Percentiles rank a stretch among this genome's conserved stretches.
phyloP scores from a whole-genome alignment of 2,113 vertebrate species.

The Scomber japonicus region DNA sequence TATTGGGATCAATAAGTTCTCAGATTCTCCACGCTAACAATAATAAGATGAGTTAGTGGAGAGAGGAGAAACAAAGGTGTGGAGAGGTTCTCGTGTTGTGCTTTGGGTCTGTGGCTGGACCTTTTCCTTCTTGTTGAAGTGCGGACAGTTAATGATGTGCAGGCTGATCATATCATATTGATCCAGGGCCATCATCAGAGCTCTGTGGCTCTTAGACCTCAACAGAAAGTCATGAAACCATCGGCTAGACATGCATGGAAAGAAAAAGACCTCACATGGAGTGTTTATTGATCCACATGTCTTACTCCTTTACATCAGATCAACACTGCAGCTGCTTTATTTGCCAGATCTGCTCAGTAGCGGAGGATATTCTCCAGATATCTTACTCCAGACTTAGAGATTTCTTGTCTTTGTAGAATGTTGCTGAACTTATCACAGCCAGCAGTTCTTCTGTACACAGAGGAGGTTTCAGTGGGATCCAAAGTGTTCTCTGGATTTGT shows the following conservation, averaged over 20 bases:
- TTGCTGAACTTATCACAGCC: background rate
- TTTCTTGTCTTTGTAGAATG: background rate
- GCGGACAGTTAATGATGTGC: conserved; percentile 31
- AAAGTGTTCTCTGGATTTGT: background rate
- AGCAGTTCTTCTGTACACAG: background rate
- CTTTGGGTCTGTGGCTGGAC: conserved; percentile 7
- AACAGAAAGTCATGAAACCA: conserved; percentile 7
- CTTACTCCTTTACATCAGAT: conserved; percentile 4
- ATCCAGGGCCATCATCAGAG: conserved; percentile 7
- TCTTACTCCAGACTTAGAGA: background rate
- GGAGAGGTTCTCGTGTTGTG: background rate
- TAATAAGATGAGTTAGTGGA: conserved; percentile 52
- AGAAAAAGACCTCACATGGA: conserved; percentile 11
- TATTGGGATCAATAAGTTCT: conserved; percentile 81
- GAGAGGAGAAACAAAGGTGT: conserved; percentile 18
- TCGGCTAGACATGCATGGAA: background rate
- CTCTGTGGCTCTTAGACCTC: conserved; percentile 19
- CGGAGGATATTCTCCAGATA: background rate
- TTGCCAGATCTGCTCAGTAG: background rate
- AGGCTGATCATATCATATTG: conserved; percentile 36
- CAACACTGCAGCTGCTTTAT: background rate
- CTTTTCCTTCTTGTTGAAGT: background rate
- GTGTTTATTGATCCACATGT: background rate
- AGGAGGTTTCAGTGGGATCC: too few relatives aligned
- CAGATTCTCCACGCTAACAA: conserved; percentile 56